Base-by-base conservation (phyloP, 1,140 invertebrate genomes). In the Matsumurasca onukii region DNA sequence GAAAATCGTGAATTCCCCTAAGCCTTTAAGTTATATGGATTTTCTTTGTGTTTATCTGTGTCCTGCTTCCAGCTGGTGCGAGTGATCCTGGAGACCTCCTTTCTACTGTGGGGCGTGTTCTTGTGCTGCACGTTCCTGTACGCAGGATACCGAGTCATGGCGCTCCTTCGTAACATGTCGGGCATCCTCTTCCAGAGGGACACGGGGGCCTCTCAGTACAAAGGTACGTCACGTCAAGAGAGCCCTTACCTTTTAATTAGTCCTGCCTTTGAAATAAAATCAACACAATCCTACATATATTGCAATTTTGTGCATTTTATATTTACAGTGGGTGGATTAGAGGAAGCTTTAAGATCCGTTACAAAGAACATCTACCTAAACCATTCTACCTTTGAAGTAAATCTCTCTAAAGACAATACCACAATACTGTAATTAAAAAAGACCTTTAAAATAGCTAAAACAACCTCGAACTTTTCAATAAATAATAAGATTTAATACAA, bases 91-190 rank as follows among this genome's bases (percentile, higher is more conserved):
- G 83, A 87, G 73, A 79, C 79, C 29, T 69, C 82, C n/a, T 87
- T 86, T 71, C 77, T 84, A n/a, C 66, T 82, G 30, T 87, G 85
- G 85, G 85, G 84, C 64, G 72, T 84, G 63, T 74, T 85, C 65
- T 76, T 87, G 55, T 86, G 85, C 69, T 72, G 80, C 24, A 81
- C 79, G 17, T 86, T 86, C 71, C 77, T 87, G 22, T 82, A 84
- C 67, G 82, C 83, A 45, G 83, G 85, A 31, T 80, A 80, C 72
- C 81, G 81, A 72, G 80, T 84, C 48, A 80, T 81, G 75, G 67
- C 77, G 55, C 73, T 85, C 45, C 75, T 85, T 9, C 73, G 75
- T 67, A 80, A 76, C 68, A 78, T 84, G 73, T 82, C 83, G 52
- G 78, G 77, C 66, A 79, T 79, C 45, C 71, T 82, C 65, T 76